These are phyloP conservation scores for Dioctria linearis DNA, from an alignment of 2,888 invertebrate species.

Conservation along the genomic window DNA sequence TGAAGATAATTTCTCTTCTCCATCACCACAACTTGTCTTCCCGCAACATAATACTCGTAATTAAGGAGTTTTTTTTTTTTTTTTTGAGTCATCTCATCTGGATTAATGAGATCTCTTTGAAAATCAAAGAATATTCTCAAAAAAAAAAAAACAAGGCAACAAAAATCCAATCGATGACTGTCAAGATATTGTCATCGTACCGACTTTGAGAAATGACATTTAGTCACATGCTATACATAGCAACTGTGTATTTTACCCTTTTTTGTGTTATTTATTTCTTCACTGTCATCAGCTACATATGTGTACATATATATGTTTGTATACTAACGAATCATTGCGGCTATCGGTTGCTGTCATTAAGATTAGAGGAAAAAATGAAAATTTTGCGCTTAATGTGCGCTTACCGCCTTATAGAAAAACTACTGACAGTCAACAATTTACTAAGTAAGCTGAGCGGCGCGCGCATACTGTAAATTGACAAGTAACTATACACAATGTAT, in stretches of 20 bases:
- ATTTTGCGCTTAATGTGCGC: neutral
- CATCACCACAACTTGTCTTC: too few relatives aligned
- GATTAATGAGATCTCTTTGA: constrained; percentile 43
- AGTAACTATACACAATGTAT: constrained; percentile 9
- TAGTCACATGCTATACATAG: constrained; percentile 19
- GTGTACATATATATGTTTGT: neutral
- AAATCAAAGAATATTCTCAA: constrained; percentile 10
- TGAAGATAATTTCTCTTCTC: too few relatives aligned
- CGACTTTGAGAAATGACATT: constrained; percentile 41
- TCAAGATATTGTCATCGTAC: constrained; percentile 40
- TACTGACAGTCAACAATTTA: constrained; percentile 44
- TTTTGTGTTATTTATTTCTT: constrained; percentile 17
- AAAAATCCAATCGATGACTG: constrained; percentile 33
- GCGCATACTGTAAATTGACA: constrained; percentile 37
- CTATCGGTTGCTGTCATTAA: constrained; percentile 38
- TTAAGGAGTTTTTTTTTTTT: neutral
- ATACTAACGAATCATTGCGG: too few relatives aligned
- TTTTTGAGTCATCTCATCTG: constrained; percentile 35
- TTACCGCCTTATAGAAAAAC: constrained; percentile 39
- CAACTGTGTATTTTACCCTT: neutral
- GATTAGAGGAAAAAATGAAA: neutral
- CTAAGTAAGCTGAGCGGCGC: constrained; percentile 32
- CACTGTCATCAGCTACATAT: neutral
- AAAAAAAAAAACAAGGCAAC: constrained; percentile 20
- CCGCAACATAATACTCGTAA: constrained; percentile 35